Conservation (phyloP, 2,113 vertebrate species). For the Rhizomys pruinosus region DNA sequence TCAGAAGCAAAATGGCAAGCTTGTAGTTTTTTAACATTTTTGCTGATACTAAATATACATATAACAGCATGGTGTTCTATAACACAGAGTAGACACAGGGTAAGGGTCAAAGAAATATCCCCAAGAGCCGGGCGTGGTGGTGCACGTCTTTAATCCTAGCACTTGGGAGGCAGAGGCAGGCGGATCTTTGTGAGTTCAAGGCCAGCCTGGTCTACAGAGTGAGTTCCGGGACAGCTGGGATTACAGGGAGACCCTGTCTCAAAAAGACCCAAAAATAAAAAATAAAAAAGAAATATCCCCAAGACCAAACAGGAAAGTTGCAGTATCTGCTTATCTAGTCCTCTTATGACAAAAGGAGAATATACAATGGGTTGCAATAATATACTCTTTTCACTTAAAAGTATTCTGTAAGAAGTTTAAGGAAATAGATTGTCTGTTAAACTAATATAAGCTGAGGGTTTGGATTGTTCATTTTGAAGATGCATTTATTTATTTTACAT, state of each 20-base stretch:
- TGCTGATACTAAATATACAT: not conserved
- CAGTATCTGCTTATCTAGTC: slow-evolving; percentile 60
- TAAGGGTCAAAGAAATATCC: not conserved
- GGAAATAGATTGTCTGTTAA: not conserved
- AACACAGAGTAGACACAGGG: not conserved
- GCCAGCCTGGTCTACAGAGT: no score
- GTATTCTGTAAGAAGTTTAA: slow-evolving; percentile 17
- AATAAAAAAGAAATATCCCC: no score
- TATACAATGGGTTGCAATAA: slow-evolving; percentile 53
- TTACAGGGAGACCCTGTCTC: no score
- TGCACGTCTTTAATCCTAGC: no score
- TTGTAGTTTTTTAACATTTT: slow-evolving; percentile 12
- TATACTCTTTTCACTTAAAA: not conserved
- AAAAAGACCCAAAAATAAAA: no score
- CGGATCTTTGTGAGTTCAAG: no score
- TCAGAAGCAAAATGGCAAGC: slow-evolving; percentile 29
- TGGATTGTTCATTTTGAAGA: not conserved
- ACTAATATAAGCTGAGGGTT: not conserved
- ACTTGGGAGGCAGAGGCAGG: no score
- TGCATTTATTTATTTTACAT: no score
- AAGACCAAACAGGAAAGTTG: not conserved
- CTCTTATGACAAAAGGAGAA: slow-evolving; percentile 75
- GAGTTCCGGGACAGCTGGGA: no score
- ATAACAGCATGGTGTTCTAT: not conserved
- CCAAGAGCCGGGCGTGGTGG: no score